Evolutionary conservation across 2,113 vertebrate species (phyloP), one percentile per base, ranked within the genome.

Genomic region (Hassar affinis): DNA sequence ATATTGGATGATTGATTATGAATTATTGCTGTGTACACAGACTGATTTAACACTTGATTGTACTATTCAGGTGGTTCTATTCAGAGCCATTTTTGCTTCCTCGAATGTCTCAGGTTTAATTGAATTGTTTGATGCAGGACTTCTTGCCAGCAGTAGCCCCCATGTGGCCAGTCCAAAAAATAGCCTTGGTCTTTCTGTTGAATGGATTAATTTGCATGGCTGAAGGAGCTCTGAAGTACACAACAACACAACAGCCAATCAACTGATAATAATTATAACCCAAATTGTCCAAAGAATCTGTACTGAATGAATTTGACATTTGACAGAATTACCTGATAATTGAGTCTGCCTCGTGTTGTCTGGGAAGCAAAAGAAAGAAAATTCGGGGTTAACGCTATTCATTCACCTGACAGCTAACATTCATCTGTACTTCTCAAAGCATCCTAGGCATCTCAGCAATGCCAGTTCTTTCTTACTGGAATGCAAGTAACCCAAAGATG

Each of bases 281-380:
- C 47, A 85, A 79, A 69, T 57, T 25, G 78, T 81, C 78, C 64
- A 86, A 85, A 84, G 51, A 74, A 84, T 84, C 72, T 33, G 35
- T 79, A 71, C 45, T 84, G 79, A 89, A 87, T 72, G 79, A 87
- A 6, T 42, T 42, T 42, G 38, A 87, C n/a, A 75, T 86, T 89
- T 84, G 88, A 89, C 82, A 85, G 81, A 88, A 88, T 85, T 80
- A 83, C 79, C 57, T 85, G 35, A 79, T 85, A 86, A 88, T 87
- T 86, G 81, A 81, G 86, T 88, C 75, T 85, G 81, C 86, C 68
- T 45, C 62, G 56, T 81, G 77, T 85, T 88, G 84, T 85, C 78
- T 69, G 61, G 33, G 47, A 78, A 83, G 64, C 62, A 83, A 74
- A 88, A 61, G 56, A 79, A 51, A 62, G 38, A 79, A 77, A 42